Percentiles rank a stretch among this genome's conserved stretches.
phyloP scores from a whole-genome alignment of 30 jellyfish, hydroid and myxozoan genomes.

The Chrysaora quinquecirrha region DNA sequence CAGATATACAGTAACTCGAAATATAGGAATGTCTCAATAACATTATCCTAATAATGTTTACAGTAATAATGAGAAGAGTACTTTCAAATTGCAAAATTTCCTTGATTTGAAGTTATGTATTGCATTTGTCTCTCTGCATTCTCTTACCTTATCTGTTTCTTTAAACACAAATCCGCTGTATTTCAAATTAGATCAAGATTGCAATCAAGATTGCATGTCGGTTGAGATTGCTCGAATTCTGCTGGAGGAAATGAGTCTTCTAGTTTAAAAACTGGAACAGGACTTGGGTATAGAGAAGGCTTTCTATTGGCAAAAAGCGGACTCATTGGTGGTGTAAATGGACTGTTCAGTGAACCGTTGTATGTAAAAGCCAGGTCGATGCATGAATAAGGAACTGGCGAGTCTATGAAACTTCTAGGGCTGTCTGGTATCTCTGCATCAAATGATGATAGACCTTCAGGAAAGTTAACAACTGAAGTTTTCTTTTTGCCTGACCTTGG shows the following conservation, averaged over 20 bases:
- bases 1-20: too few relatives aligned
- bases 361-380: conserved; percentile 47
- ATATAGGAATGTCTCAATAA: too few relatives aligned
- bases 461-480: conserved; percentile 56
- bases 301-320: conserved; percentile 25
- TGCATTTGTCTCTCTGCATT: too few relatives aligned
- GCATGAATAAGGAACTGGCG: conserved; percentile 45
- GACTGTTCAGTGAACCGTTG: conserved; percentile 49
- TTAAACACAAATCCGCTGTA: too few relatives aligned
- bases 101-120: too few relatives aligned
- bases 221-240: conserved; percentile 10
- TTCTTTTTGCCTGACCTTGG: conserved; percentile 36
- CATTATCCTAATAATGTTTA: too few relatives aligned
- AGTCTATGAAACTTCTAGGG: conserved; percentile 44
- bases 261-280: conserved; percentile 46
- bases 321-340: conserved; percentile 61
- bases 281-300: conserved; percentile 41
- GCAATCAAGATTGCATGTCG: too few relatives aligned
- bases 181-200: too few relatives aligned
- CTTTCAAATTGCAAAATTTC: too few relatives aligned
- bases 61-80: too few relatives aligned
- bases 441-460: conserved; percentile 43
- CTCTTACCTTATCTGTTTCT: too few relatives aligned
- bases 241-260: conserved; percentile 73
- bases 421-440: conserved; percentile 41